phyloP scores from a whole-genome alignment of 2,888 invertebrate species.

The Torymus tubicola region DNA sequence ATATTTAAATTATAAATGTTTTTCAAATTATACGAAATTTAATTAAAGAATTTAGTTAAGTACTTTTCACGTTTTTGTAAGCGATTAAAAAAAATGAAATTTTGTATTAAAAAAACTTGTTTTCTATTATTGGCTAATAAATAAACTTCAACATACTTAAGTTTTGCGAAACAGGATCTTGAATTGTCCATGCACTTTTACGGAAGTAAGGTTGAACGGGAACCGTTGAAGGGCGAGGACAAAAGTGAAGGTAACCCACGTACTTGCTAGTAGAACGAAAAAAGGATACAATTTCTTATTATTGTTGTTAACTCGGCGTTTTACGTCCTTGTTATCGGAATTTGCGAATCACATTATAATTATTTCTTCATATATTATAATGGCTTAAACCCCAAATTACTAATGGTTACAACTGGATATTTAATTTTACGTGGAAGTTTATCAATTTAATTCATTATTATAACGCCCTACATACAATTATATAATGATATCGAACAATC shows the following conservation, averaged over 20 bases:
- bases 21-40: no score
- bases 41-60: no score
- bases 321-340: background rate
- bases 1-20: no score
- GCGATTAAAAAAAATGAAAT: background rate
- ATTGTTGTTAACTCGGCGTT: conserved; percentile 3
- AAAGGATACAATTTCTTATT: conserved; percentile 21
- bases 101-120: no score
- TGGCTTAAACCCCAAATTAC: background rate
- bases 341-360: background rate
- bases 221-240: background rate
- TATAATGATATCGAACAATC: no score
- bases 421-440: conserved; percentile 8
- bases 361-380: background rate
- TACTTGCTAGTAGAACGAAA: background rate
- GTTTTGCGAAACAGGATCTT: background rate
- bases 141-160: background rate
- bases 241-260: conserved; percentile 21
- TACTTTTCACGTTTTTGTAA: background rate
- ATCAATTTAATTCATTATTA: background rate
- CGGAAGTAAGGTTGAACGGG: conserved; percentile 10
- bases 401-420: background rate
- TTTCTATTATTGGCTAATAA: background rate
- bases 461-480: no score
- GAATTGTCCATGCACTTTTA: background rate